A percentile compares a stretch with the other conserved stretches of the same genome.
Conservation (phyloP, 2,888 invertebrate species). For the Synanthedon tipuliformis region DNA sequence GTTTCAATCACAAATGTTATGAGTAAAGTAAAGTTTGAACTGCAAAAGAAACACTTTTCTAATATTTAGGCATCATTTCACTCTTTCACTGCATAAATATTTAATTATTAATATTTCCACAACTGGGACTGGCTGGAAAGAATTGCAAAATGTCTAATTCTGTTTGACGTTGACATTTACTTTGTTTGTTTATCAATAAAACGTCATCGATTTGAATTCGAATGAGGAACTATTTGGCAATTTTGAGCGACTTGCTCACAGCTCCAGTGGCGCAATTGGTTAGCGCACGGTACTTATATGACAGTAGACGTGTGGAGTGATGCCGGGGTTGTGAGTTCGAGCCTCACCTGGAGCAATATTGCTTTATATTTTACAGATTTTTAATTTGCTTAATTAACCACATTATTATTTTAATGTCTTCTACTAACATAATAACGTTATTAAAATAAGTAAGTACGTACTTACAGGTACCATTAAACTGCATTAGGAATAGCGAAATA, state of each 20-base stretch:
- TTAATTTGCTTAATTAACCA: neutral
- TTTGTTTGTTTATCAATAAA: constrained; percentile 29
- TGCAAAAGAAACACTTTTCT: neutral
- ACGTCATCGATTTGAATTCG: constrained; percentile 35
- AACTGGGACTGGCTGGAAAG: neutral
- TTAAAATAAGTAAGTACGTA: no score
- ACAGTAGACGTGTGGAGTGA: constrained; percentile 92
- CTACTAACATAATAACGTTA: constrained; percentile 1
- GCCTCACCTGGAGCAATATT: constrained; percentile 94
- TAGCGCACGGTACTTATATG: constrained; percentile 99
- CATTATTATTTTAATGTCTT: neutral
- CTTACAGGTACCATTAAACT: no score
- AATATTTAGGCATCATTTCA: neutral
- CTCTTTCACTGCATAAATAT: no score
- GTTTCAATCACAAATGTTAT: neutral
- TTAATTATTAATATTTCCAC: constrained; percentile 2
- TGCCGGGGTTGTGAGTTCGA: constrained; percentile 99
- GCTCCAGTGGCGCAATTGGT: constrained; percentile 99
- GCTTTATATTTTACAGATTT: constrained; percentile 23
- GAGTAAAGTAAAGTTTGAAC: neutral
- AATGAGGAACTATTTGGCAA: constrained; percentile 16
- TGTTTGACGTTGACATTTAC: constrained; percentile 21
- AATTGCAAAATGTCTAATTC: neutral
- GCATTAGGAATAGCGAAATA: no score
- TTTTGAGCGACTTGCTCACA: constrained; percentile 31